Percentiles rank a stretch among this genome's conserved stretches.
Evolutionary conservation across 2,888 invertebrate genomes (phyloP).

Genomic region (Conomelus anceps): DNA sequence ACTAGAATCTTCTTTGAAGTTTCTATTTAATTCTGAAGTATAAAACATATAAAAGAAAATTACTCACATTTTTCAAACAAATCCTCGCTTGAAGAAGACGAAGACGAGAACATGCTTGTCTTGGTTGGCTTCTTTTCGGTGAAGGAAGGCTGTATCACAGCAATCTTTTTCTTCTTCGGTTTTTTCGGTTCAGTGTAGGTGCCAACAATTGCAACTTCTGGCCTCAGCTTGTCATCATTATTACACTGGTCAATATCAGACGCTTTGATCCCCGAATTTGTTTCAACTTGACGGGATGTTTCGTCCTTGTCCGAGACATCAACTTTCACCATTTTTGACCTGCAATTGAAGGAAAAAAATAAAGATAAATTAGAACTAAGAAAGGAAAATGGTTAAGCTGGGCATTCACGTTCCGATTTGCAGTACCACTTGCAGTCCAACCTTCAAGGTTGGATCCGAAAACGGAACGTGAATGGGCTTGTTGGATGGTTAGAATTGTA

Average conservation of each 20-base stretch:
- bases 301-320: not conserved
- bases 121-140: not conserved
- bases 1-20: too few relatives aligned
- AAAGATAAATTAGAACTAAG: too few relatives aligned
- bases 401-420: too few relatives aligned
- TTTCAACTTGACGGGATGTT: not conserved
- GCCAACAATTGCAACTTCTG: not conserved
- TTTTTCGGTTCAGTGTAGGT: not conserved
- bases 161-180: not conserved
- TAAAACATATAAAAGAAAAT: not conserved
- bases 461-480: too few relatives aligned
- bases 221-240: not conserved
- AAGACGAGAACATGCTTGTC: conserved; percentile 21
- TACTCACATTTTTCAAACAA: conserved; percentile 25
- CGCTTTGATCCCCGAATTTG: not conserved
- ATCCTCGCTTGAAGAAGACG: conserved; percentile 23
- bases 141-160: not conserved
- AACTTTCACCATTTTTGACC: not conserved
- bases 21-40: too few relatives aligned
- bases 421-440: too few relatives aligned
- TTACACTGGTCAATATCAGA: too few relatives aligned
- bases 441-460: too few relatives aligned
- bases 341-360: not conserved
- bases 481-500: too few relatives aligned
- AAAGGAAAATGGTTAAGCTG: not conserved